Conservation (phyloP, 2,797 vertebrate species). For the Spea hammondii region DNA sequence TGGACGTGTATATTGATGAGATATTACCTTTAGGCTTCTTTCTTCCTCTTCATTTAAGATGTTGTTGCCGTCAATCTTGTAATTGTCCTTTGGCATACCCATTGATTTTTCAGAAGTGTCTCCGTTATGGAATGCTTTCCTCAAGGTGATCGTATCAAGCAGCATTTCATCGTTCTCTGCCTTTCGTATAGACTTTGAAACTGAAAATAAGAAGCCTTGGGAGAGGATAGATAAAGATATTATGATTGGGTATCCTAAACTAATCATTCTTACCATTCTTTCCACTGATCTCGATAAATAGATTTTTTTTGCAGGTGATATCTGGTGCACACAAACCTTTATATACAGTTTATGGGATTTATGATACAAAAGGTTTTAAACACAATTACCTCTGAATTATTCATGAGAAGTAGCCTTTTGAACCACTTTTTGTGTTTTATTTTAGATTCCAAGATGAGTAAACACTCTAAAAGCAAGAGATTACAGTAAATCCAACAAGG, state of each 20-base stretch:
- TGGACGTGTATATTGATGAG: not conserved
- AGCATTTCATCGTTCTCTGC: constrained; percentile 66
- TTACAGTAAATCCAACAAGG: constrained; percentile 19
- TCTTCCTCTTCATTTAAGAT: constrained; percentile 66
- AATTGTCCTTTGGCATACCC: constrained; percentile 62
- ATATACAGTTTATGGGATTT: constrained; percentile 69
- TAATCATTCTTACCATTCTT: constrained; percentile 64
- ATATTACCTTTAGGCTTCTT: constrained; percentile 63
- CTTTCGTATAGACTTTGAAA: constrained; percentile 69
- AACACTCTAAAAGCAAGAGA: constrained; percentile 16
- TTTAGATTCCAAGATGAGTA: constrained; percentile 7
- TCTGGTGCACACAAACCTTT: constrained; percentile 16
- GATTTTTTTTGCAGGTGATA: constrained; percentile 40
- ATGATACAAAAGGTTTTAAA: constrained; percentile 57
- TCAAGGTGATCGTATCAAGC: constrained; percentile 64
- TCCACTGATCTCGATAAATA: constrained; percentile 50
- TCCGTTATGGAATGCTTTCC: constrained; percentile 63
- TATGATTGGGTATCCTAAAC: constrained; percentile 68
- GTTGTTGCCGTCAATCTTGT: constrained; percentile 64
- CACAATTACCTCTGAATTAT: constrained; percentile 56
- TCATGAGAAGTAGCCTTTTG: constrained; percentile 43
- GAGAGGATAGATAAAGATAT: constrained; percentile 77
- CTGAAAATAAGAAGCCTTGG: constrained; percentile 68
- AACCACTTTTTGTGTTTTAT: constrained; percentile 57
- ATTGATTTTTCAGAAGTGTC: constrained; percentile 58